These are phyloP conservation scores for Pararge aegeria DNA, from an alignment of 1,140 invertebrate genomes.

Conservation along the genomic window DNA sequence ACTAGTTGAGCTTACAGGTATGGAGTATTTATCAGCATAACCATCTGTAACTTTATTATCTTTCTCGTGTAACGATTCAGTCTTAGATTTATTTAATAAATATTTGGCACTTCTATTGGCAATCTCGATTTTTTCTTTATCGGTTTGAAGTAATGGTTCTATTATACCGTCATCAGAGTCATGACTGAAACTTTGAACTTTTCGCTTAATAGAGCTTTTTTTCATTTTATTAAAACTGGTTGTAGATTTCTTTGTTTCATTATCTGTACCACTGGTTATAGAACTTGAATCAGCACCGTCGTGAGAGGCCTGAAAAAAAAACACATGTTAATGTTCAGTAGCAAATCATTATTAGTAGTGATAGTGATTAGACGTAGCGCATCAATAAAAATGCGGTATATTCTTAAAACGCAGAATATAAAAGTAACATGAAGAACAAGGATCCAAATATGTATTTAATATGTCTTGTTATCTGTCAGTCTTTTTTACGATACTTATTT, in stretches of 20 bases:
- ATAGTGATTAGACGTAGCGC: no score
- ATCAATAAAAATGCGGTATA: no score
- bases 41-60: slow-evolving; percentile 26
- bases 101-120: slow-evolving; percentile 66
- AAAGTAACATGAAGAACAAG: no score
- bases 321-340: neutral
- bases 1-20: slow-evolving; percentile 22
- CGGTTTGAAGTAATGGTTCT: slow-evolving; percentile 68
- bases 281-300: slow-evolving; percentile 64
- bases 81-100: slow-evolving; percentile 60
- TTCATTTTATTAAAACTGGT: slow-evolving; percentile 65
- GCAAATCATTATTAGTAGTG: no score
- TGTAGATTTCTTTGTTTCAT: slow-evolving; percentile 60
- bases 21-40: slow-evolving; percentile 14
- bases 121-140: slow-evolving; percentile 52
- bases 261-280: slow-evolving; percentile 66
- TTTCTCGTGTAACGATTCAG: slow-evolving; percentile 48
- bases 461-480: no score
- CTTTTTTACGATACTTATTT: no score
- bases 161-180: slow-evolving; percentile 69
- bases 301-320: slow-evolving; percentile 60
- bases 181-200: slow-evolving; percentile 61
- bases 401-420: no score
- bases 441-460: no score
- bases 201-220: slow-evolving; percentile 66